Evolutionary conservation across 2,113 vertebrate genomes (phyloP), one percentile per base, ranked within the genome.

Genomic region (Cavia aperea): DNA sequence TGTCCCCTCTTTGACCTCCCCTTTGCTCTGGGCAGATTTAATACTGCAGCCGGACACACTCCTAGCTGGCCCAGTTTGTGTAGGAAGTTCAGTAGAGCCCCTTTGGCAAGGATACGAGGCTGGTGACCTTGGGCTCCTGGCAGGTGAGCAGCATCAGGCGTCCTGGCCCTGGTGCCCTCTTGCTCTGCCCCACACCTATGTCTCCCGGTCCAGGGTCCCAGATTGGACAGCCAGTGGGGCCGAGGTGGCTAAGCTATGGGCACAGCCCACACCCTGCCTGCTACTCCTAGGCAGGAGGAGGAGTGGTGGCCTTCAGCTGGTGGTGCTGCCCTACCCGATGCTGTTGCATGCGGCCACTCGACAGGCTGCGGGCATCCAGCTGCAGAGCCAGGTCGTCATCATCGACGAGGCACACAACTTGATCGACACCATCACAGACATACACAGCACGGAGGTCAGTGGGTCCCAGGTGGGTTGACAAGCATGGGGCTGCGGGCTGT

Each of bases 381-480:
- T 99, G 78, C 99, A 99, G 96, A 98, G 98, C 93, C 99, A 99
- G 97, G 98, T 99, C 0, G 98, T 98, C 60, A 98, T 99, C 93
- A 99, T 99, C 79, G 99, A 99, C 0, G 99, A 99, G 97, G 99
- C 99, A 0, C 99, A 99, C 97, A 99, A 99, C 96, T 98, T 99
- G 65, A 98, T 98, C 3, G 99, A 99, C 96, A 98, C 99, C 29
- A 98, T 99, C 93, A 98, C 98, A 18, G 97, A 97, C 90, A 98
- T 99, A 94, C 97, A 99, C 81, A 99, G 99, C 0, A 92, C 95
- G 0, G 98, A 99, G 94, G 98, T 99, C 95, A 98, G 88, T 0
- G 99, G 99, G 63, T 96, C 98, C 56, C 99, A 99, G 99, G 99
- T 99, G 95, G 93, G 98, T 96, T 5, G 0, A 29, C 86, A 63